Evolutionary conservation across 2,888 invertebrate species (phyloP).

Genomic region (Xestia ashworthii): DNA sequence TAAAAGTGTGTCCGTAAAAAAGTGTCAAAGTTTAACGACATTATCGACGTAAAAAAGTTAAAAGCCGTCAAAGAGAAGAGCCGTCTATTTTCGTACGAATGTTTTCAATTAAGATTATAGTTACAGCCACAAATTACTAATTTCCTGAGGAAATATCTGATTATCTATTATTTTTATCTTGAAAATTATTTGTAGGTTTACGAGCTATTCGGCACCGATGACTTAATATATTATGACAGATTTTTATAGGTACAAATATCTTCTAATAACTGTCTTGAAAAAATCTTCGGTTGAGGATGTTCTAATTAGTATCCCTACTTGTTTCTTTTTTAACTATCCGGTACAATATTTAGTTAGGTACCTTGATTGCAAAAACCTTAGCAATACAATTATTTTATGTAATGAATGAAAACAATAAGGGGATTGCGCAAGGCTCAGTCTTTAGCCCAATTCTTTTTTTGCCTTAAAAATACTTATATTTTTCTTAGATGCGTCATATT

Average conservation of each 20-base stretch:
- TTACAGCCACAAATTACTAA: slow-evolving; percentile 80
- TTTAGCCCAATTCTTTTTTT: neutral
- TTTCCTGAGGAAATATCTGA: slow-evolving; percentile 86
- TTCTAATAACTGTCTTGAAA: neutral
- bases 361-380: neutral
- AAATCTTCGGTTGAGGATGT: neutral
- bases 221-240: slow-evolving; percentile 56
- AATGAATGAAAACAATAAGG: neutral
- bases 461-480: neutral
- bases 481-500: neutral
- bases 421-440: neutral
- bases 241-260: slow-evolving; percentile 11
- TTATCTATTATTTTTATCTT: slow-evolving; percentile 78
- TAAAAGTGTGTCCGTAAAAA: slow-evolving; percentile 79
- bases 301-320: neutral
- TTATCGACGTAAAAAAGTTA: slow-evolving; percentile 76
- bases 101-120: slow-evolving; percentile 85
- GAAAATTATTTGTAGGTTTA: slow-evolving; percentile 73
- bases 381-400: neutral
- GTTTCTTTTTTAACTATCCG: neutral
- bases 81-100: slow-evolving; percentile 72
- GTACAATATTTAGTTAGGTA: too few species aligned
- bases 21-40: slow-evolving; percentile 85
- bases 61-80: slow-evolving; percentile 69
- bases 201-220: slow-evolving; percentile 54